Conservation (phyloP, 2,888 invertebrate genomes). For the Tridacna gigas region DNA sequence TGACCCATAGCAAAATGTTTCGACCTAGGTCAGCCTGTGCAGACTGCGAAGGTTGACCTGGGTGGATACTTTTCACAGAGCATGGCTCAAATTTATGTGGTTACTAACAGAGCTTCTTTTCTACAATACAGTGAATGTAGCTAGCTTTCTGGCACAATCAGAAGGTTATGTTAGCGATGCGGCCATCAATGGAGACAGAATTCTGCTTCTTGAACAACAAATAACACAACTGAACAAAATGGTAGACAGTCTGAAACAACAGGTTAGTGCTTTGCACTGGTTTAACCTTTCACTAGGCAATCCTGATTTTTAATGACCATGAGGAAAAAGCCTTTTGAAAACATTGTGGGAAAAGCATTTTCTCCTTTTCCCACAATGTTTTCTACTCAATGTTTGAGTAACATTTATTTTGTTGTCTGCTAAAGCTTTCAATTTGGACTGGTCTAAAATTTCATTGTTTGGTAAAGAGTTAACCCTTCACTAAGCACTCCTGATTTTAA, state of each 20-base stretch:
- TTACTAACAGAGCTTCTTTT: not conserved
- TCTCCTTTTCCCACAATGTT: too few species aligned
- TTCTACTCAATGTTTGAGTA: too few species aligned
- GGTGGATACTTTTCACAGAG: too few species aligned
- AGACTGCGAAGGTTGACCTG: too few species aligned
- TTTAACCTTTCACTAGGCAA: not conserved
- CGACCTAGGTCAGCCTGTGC: too few species aligned
- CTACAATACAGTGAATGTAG: not conserved
- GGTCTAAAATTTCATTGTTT: too few species aligned
- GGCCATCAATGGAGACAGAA: slow-evolving; percentile 61
- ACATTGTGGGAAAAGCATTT: not conserved
- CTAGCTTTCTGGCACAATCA: slow-evolving; percentile 6
- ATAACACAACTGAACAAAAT: slow-evolving; percentile 68
- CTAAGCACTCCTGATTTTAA: too few species aligned
- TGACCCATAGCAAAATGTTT: too few species aligned
- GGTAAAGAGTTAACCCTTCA: too few species aligned
- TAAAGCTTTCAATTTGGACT: too few species aligned
- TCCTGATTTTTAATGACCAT: not conserved
- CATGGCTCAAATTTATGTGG: too few species aligned
- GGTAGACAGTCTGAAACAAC: slow-evolving; percentile 68
- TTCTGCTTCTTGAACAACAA: slow-evolving; percentile 71
- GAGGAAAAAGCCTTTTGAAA: not conserved
- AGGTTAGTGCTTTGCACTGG: slow-evolving; percentile 57
- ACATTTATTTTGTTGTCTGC: too few species aligned
- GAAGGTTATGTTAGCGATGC: slow-evolving; percentile 54